phyloP scores from a whole-genome alignment of 2,113 vertebrate genomes.

The Pagrus major region DNA sequence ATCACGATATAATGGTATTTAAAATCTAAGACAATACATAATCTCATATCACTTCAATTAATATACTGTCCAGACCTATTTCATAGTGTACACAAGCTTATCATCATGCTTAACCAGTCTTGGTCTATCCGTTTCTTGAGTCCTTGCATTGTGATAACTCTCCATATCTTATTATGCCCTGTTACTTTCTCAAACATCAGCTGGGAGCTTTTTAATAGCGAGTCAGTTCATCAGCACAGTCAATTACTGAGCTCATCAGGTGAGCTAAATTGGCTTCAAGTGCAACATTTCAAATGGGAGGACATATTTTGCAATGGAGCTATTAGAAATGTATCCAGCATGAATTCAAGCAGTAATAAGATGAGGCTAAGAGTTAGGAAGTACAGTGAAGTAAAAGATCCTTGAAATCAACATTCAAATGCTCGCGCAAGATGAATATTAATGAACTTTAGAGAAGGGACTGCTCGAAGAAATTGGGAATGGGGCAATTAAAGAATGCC shows the following conservation, averaged over 20 bases:
- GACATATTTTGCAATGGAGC: constrained; percentile 12
- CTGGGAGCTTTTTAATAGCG: constrained; percentile 41
- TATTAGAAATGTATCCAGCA: constrained; percentile 25
- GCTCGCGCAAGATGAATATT: constrained; percentile 76
- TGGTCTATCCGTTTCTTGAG: background rate
- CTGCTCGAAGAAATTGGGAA: constrained; percentile 68
- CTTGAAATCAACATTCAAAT: constrained; percentile 70
- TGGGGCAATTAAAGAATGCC: constrained; percentile 87
- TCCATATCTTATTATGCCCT: constrained; percentile 26
- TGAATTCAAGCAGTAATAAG: constrained; percentile 11
- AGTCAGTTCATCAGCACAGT: constrained; percentile 46
- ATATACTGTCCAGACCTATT: too few relatives aligned
- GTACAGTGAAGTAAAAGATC: constrained; percentile 65
- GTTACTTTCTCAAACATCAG: constrained; percentile 41
- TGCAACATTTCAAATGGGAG: constrained; percentile 26
- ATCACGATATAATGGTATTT: too few relatives aligned
- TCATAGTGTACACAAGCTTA: constrained; percentile 4
- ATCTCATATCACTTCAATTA: too few relatives aligned
- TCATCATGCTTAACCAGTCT: constrained; percentile 25
- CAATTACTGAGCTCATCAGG: constrained; percentile 49
- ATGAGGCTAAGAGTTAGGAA: constrained; percentile 22
- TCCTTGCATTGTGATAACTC: constrained; percentile 12
- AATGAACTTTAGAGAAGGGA: constrained; percentile 76
- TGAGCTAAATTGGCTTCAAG: constrained; percentile 24
- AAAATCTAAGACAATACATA: too few relatives aligned